Evolutionary conservation across 1,140 invertebrate species (phyloP).

Genomic region (Lethocerus indicus): DNA sequence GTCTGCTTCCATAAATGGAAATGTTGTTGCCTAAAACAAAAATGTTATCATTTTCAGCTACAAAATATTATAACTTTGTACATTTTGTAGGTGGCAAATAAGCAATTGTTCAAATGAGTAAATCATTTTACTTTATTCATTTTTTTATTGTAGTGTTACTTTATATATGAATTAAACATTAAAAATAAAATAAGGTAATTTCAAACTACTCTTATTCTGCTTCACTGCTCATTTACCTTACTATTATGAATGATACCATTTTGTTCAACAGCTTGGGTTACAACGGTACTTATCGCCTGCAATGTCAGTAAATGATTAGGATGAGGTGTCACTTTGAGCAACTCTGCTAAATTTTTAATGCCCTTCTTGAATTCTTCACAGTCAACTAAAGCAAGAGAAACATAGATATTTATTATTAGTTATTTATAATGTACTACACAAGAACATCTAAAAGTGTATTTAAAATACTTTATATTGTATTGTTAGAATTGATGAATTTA

Average conservation of each 20-base stretch:
- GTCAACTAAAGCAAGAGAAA: slow-evolving; percentile 43
- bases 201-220: too few relatives aligned
- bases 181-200: too few relatives aligned
- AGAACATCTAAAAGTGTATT: background rate
- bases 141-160: too few relatives aligned
- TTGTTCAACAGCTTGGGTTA: slow-evolving; percentile 23
- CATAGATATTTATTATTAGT: background rate
- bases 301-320: slow-evolving; percentile 62
- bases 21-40: slow-evolving; percentile 39
- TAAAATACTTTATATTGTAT: background rate
- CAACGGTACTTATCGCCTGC: slow-evolving; percentile 50
- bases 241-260: too few relatives aligned
- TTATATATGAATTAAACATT: too few relatives aligned
- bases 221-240: too few relatives aligned
- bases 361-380: slow-evolving; percentile 69
- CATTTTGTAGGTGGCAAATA: too few relatives aligned
- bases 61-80: background rate
- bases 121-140: too few relatives aligned
- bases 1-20: slow-evolving; percentile 43
- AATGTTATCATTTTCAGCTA: too few relatives aligned
- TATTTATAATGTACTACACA: slow-evolving; percentile 3
- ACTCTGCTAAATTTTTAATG: slow-evolving; percentile 52
- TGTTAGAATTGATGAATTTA: too few relatives aligned
- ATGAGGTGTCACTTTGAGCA: slow-evolving; percentile 64
- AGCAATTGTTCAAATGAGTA: too few relatives aligned